phyloP scores from a whole-genome alignment of 2,797 vertebrate genomes.

The Hypotaenidia okinawae region DNA sequence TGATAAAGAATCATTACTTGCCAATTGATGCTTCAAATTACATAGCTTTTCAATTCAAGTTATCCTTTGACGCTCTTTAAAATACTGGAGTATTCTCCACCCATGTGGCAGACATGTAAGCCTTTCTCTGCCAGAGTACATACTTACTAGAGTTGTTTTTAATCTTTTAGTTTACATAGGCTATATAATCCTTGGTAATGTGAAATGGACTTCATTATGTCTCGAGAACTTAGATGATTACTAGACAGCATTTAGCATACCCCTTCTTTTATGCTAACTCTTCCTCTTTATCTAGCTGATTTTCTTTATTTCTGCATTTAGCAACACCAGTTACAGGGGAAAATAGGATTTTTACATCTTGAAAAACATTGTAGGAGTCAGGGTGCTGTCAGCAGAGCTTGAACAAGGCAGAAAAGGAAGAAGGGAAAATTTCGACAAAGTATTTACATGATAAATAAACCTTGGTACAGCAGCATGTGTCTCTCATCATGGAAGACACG shows the following conservation, averaged over 20 bases:
- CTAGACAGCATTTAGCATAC: background rate
- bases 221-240: background rate
- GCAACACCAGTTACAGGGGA: background rate
- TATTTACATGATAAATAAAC: background rate
- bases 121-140: background rate
- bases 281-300: background rate
- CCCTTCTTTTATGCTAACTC: background rate
- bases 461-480: background rate
- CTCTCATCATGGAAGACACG: background rate
- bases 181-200: background rate
- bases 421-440: background rate
- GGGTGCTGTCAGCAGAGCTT: background rate
- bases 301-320: background rate
- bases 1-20: background rate
- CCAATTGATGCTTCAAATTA: background rate
- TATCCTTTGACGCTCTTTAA: background rate
- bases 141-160: background rate
- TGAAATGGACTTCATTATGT: background rate
- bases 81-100: background rate
- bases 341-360: background rate
- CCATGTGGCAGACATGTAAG: background rate
- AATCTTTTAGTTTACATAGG: background rate
- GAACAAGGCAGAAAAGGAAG: background rate
- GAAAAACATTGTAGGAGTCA: background rate
- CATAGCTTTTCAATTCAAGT: background rate